Conservation (phyloP, 2,888 invertebrate genomes). For the Lamellibrachia columna region DNA sequence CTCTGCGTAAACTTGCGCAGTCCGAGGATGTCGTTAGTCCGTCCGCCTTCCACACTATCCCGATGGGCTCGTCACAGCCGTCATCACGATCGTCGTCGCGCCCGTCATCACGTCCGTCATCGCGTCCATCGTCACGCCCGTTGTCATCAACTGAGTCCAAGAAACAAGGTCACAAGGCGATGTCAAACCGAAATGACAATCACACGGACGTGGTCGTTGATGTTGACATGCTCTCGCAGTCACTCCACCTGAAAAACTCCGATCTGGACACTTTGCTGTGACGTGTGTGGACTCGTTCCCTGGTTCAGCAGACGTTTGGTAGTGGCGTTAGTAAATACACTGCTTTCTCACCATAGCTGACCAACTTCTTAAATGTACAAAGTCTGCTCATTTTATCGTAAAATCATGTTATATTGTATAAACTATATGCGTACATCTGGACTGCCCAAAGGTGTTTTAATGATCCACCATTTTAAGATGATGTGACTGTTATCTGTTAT, state of each 20-base stretch:
- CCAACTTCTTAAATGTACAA: not conserved
- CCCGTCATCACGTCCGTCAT: conserved; percentile 38
- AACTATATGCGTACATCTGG: not conserved
- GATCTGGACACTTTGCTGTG: conserved; percentile 9
- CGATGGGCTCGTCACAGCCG: conserved; percentile 46
- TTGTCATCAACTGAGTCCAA: conserved; percentile 27
- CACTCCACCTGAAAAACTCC: not conserved
- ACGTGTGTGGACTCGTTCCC: not conserved
- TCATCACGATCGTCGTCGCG: conserved; percentile 44
- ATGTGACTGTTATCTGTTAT: not conserved
- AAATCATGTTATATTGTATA: not conserved
- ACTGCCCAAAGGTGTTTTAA: not conserved
- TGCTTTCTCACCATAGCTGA: not conserved
- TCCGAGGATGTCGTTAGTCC: conserved; percentile 38
- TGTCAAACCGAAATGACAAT: not conserved
- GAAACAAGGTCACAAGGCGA: not conserved
- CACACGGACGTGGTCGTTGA: conserved; percentile 7
- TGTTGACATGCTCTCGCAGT: not conserved
- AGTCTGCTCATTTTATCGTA: not conserved
- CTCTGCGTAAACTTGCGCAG: conserved; percentile 33
- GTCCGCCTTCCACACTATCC: conserved; percentile 49
- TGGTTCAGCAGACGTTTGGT: too few species aligned
- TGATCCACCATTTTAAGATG: not conserved
- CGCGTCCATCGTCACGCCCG: conserved; percentile 40
- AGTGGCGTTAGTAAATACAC: not conserved